Percentiles rank a stretch among this genome's conserved stretches.
Evolutionary conservation across 2,797 vertebrate genomes (phyloP).

Genomic region (Lophius americanus): DNA sequence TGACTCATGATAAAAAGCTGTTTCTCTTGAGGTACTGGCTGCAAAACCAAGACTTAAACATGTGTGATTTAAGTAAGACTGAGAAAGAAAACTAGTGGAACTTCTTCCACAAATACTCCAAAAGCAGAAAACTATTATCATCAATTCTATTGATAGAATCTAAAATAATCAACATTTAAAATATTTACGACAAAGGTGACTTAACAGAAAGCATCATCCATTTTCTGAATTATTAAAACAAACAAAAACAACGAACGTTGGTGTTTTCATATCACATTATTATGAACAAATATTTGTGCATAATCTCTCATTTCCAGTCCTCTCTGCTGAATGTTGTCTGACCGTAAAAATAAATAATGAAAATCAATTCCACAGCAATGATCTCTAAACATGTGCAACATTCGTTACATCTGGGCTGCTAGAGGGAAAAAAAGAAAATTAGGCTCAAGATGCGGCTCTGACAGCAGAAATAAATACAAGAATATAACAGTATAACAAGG

Average conservation of each 20-base stretch:
- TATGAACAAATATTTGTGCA: no score
- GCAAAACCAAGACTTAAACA: background rate
- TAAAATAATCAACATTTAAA: background rate
- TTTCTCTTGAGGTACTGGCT: no score
- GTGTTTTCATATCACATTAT: no score
- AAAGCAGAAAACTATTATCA: background rate
- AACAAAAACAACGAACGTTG: slow-evolving; percentile 9
- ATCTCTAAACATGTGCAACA: background rate
- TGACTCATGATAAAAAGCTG: background rate
- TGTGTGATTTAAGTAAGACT: background rate
- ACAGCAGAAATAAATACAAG: no score
- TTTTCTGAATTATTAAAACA: background rate
- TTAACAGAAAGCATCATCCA: background rate
- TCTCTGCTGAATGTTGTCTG: no score
- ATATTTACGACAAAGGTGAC: slow-evolving; percentile 2
- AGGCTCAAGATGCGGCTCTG: no score
- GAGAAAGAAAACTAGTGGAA: background rate
- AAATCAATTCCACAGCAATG: background rate
- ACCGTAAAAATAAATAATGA: no score
- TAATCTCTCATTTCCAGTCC: no score
- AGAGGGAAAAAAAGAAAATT: no score
- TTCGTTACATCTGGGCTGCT: no score
- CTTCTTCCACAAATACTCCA: background rate
- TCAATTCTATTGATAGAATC: slow-evolving; percentile 12
- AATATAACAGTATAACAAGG: no score